phyloP scores from a whole-genome alignment of 2,888 invertebrate species.

The Tipula vernalis region DNA sequence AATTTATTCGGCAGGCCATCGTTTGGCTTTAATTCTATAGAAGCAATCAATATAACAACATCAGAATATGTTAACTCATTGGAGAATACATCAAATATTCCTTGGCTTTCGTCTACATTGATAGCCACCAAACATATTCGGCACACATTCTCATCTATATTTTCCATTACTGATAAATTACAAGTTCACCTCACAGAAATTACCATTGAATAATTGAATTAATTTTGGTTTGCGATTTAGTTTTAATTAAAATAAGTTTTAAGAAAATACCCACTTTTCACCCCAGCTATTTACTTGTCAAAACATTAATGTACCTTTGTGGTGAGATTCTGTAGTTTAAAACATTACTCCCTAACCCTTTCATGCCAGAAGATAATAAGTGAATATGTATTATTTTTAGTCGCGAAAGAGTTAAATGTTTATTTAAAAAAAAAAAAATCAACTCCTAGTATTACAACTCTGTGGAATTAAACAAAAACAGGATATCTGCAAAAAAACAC shows the following conservation, averaged over 20 bases:
- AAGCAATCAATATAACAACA: not conserved
- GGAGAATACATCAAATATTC: not conserved
- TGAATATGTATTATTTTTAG: not conserved
- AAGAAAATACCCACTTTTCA: not conserved
- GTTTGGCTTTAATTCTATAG: constrained; percentile 17
- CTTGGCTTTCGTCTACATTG: not conserved
- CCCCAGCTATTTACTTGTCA: not conserved
- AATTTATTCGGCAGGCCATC: constrained; percentile 49
- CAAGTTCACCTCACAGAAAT: not conserved
- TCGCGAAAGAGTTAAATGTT: not conserved
- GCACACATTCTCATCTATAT: not conserved
- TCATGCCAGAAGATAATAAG: too few species aligned
- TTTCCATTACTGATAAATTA: not conserved
- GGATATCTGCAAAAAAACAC: too few species aligned
- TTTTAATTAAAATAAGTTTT: not conserved
- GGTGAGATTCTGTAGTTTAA: too few species aligned
- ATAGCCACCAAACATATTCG: not conserved
- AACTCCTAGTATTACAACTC: not conserved
- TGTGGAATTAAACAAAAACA: too few species aligned
- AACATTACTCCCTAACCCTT: too few species aligned
- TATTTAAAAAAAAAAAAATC: not conserved
- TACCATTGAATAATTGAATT: not conserved
- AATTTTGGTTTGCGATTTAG: not conserved
- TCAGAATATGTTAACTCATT: not conserved
- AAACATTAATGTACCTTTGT: not conserved